A percentile compares a stretch with the other conserved stretches of the same genome.
phyloP scores from a whole-genome alignment of 1,140 invertebrate genomes.

The Caenorhabditis inopinata region DNA sequence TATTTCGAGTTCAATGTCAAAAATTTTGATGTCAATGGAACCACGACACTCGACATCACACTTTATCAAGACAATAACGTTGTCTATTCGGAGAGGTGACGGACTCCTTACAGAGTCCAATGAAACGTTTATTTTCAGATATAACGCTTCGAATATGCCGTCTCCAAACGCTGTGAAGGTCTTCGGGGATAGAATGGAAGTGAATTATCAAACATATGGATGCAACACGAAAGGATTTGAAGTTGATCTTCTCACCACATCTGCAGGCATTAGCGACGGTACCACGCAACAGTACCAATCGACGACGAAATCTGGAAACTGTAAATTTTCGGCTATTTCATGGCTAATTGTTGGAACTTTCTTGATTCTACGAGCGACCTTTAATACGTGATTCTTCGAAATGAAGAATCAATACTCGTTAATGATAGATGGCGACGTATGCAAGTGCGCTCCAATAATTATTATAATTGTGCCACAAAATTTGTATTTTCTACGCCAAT shows the following conservation, averaged over 20 bases:
- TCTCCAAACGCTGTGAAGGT: background rate
- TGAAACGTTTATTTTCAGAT: background rate
- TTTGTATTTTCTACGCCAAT: too few species aligned
- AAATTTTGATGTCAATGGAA: slow-evolving; percentile 9
- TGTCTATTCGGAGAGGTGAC: background rate
- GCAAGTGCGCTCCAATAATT: too few species aligned
- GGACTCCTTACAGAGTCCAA: background rate
- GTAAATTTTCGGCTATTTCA: too few species aligned
- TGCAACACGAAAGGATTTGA: background rate
- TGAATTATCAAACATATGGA: slow-evolving; percentile 8
- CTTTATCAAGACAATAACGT: background rate
- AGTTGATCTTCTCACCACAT: background rate
- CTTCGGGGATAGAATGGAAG: background rate
- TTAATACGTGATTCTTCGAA: too few species aligned
- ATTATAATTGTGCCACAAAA: too few species aligned
- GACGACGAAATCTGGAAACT: background rate
- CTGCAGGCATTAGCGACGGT: background rate
- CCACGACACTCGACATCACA: background rate
- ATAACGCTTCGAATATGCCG: background rate
- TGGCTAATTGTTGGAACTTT: too few species aligned
- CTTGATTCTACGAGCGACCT: too few species aligned
- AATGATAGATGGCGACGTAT: too few species aligned
- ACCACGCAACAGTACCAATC: background rate
- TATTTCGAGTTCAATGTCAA: background rate
- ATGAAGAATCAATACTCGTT: too few species aligned